These are phyloP conservation scores for Psix sp. DNA, from an alignment of 1,140 invertebrate species.

Conservation along the genomic window DNA sequence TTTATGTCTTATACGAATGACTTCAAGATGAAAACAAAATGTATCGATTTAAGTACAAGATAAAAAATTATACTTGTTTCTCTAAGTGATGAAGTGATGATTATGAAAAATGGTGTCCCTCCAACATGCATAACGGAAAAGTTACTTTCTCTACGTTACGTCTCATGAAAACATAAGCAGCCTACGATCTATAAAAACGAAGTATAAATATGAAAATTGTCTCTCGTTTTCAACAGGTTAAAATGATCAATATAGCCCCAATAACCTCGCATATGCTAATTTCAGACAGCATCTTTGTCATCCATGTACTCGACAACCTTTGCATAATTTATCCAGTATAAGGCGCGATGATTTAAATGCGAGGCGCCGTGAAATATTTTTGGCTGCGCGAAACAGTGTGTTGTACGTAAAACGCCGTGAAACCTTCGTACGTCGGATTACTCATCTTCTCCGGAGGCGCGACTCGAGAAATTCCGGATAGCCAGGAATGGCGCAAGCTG, in stretches of 20 bases:
- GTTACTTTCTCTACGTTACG: no score
- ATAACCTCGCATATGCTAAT: conserved; percentile 29
- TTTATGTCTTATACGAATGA: no score
- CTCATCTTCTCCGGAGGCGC: conserved; percentile 52
- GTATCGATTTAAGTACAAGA: no score
- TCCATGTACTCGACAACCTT: conserved; percentile 15
- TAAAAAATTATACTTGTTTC: no score
- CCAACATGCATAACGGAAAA: no score
- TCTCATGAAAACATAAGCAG: no score
- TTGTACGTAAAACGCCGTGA: conserved; percentile 37
- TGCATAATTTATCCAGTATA: conserved; percentile 31
- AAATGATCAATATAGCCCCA: no score
- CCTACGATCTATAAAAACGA: no score
- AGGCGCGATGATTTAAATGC: conserved; percentile 30
- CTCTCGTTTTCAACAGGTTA: conserved; percentile 16
- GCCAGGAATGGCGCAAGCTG: conserved; percentile 52
- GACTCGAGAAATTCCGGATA: conserved; percentile 53
- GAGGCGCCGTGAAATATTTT: conserved; percentile 39
- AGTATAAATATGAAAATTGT: no score
- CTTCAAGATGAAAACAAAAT: no score
- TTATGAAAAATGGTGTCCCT: no score
- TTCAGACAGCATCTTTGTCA: conserved; percentile 18
- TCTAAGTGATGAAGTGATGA: no score
- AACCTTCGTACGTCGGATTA: conserved; percentile 51
- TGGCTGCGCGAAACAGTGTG: conserved; percentile 31